phyloP scores from a whole-genome alignment of 2,113 vertebrate species.

The Zapornia atra region DNA sequence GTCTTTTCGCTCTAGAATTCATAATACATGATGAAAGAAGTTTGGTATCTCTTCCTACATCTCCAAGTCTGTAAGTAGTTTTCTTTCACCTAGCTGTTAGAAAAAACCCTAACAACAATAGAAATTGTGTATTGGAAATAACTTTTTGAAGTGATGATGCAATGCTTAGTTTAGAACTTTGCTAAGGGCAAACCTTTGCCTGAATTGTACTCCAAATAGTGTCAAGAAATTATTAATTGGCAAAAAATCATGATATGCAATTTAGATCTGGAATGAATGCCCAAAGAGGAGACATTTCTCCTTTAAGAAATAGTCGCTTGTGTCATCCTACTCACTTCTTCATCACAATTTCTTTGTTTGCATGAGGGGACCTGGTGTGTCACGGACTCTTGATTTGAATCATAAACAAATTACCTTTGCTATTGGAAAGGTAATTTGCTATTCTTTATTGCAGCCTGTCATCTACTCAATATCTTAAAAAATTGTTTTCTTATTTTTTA shows the following conservation, averaged over 20 bases:
- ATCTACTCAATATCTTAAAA: neutral
- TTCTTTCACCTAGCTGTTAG: neutral
- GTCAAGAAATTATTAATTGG: slow-evolving; percentile 10
- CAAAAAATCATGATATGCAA: neutral
- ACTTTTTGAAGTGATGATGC: neutral
- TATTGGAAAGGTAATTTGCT: neutral
- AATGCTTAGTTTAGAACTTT: neutral
- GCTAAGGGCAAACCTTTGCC: neutral
- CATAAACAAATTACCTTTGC: slow-evolving; percentile 42
- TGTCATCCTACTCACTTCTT: neutral
- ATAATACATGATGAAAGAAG: neutral
- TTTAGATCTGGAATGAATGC: slow-evolving; percentile 21
- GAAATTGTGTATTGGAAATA: neutral
- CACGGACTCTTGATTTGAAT: slow-evolving; percentile 45
- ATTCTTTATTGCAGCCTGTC: neutral
- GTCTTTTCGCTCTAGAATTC: neutral
- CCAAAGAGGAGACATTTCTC: neutral
- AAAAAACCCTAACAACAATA: neutral
- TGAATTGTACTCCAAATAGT: neutral
- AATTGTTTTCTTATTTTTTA: slow-evolving; percentile 12
- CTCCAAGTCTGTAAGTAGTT: neutral
- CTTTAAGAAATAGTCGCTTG: neutral
- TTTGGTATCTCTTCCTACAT: neutral
- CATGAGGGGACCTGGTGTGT: neutral
- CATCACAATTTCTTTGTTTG: neutral